These are phyloP conservation scores for Nymphalis polychloros DNA, from an alignment of 2,888 invertebrate species.

Conservation along the genomic window DNA sequence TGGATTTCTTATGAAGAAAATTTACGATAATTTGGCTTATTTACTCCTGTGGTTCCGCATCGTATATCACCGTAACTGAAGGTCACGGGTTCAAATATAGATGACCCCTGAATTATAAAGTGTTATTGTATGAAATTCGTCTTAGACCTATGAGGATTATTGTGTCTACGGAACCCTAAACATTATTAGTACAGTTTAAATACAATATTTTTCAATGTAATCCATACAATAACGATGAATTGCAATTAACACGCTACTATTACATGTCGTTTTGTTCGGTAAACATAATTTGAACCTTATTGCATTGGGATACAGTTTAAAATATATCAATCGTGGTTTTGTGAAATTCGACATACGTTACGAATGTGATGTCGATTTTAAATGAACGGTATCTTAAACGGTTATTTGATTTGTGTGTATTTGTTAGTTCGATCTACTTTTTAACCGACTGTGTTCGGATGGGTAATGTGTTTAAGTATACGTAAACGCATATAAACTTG, in stretches of 20 bases:
- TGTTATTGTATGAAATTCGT: too few species aligned
- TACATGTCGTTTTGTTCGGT: neutral
- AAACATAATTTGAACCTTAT: neutral
- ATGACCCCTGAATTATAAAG: too few species aligned
- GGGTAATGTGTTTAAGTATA: neutral
- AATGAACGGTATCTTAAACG: constrained; percentile 19
- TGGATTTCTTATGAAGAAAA: too few species aligned
- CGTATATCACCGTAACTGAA: too few species aligned
- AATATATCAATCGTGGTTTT: neutral
- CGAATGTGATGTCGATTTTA: neutral
- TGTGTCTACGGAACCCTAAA: too few species aligned
- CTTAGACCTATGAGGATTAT: too few species aligned
- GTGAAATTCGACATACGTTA: neutral
- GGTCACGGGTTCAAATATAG: too few species aligned
- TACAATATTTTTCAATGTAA: neutral
- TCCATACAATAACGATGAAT: neutral
- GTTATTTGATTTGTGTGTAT: constrained; percentile 31
- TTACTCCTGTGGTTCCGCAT: neutral
- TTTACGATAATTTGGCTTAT: too few species aligned
- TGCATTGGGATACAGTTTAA: neutral
- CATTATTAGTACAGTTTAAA: neutral
- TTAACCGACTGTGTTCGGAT: neutral
- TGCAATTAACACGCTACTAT: neutral
- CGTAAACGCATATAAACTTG: neutral
- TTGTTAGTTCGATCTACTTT: constrained; percentile 3